Evolutionary conservation across 2,888 invertebrate species (phyloP).

Genomic region (Brachypalpus laphriformis): DNA sequence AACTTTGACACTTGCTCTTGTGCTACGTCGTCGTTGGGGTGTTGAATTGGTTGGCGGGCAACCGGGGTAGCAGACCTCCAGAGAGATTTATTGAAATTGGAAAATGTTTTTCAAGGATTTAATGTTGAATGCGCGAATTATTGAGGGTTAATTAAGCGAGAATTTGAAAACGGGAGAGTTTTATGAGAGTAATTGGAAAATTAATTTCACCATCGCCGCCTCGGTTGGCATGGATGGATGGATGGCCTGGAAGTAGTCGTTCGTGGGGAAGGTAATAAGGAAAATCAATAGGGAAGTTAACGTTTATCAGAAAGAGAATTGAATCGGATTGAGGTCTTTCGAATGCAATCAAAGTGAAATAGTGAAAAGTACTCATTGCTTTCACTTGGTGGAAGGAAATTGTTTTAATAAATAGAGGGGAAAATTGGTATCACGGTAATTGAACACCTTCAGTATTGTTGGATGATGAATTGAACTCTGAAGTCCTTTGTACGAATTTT

Average conservation of each 20-base stretch:
- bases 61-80: neutral
- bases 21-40: neutral
- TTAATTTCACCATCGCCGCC: constrained; percentile 47
- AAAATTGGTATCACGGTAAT: constrained; percentile 22
- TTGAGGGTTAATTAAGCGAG: constrained; percentile 71
- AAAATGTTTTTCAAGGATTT: constrained; percentile 70
- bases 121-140: constrained; percentile 69
- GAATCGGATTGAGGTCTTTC: constrained; percentile 27
- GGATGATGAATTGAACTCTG: neutral
- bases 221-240: constrained; percentile 20
- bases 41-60: neutral
- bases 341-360: constrained; percentile 33
- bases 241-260: neutral
- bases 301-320: neutral
- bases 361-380: constrained; percentile 28
- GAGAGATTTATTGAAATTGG: constrained; percentile 66
- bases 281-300: constrained; percentile 31
- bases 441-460: constrained; percentile 4
- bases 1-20: constrained; percentile 68
- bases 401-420: neutral
- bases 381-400: neutral
- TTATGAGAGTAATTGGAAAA: constrained; percentile 69
- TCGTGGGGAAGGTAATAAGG: neutral
- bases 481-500: neutral
- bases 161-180: constrained; percentile 65